Conservation (phyloP, 2,797 vertebrate genomes). For the Dendrocincla tyrannina region DNA sequence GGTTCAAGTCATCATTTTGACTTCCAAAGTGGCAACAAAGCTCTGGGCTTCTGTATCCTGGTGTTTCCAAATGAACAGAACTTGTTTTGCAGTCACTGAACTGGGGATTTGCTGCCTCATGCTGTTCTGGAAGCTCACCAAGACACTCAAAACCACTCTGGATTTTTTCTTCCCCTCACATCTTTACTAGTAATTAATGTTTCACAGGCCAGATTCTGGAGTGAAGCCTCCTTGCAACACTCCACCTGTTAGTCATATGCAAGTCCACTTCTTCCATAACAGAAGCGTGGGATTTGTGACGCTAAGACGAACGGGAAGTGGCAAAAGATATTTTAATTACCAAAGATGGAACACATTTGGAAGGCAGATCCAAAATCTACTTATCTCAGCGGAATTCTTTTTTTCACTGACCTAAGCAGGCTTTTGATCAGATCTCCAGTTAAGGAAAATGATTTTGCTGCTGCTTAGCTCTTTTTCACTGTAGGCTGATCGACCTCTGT, state of each 20-base stretch:
- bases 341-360: not conserved
- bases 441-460: not conserved
- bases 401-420: not conserved
- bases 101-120: not conserved
- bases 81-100: not conserved
- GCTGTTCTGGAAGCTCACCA: conserved; percentile 15
- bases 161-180: not conserved
- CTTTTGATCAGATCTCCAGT: not conserved
- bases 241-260: not conserved
- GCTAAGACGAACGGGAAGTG: not conserved
- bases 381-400: not conserved
- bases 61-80: not conserved
- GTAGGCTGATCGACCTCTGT: fast-evolving
- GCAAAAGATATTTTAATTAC: not conserved
- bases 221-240: not conserved
- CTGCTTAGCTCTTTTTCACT: not conserved
- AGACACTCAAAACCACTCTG: not conserved
- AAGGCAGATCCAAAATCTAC: not conserved
- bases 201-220: not conserved
- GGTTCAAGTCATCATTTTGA: not conserved
- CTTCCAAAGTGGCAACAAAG: not conserved
- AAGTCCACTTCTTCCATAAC: not conserved
- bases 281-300: not conserved
- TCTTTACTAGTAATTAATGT: not conserved
- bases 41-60: not conserved